These are phyloP conservation scores for Diadumene lineata DNA, from an alignment of 92 coral and sea anemone genomes.

Conservation along the genomic window DNA sequence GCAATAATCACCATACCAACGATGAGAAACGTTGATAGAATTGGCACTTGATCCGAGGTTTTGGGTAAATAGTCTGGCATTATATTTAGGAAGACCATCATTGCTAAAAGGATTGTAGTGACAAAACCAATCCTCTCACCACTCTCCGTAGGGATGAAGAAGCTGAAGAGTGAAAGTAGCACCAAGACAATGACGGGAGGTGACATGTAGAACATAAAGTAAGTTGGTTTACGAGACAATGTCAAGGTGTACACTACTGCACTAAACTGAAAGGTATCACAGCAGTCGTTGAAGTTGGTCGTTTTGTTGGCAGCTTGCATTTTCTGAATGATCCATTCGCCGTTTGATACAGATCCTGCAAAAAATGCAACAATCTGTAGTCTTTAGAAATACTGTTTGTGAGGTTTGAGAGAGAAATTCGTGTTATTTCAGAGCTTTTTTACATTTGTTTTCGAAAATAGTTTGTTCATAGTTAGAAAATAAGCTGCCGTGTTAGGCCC, in stretches of 20 bases:
- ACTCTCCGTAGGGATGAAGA: slow-evolving; percentile 66
- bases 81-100: slow-evolving; percentile 70
- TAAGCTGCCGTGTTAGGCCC: no score
- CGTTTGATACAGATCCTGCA: slow-evolving; percentile 45
- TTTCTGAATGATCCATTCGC: slow-evolving; percentile 50
- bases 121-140: slow-evolving; percentile 79
- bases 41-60: slow-evolving; percentile 57
- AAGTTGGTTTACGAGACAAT: slow-evolving; percentile 52
- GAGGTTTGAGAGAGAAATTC: no score
- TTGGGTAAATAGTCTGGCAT: slow-evolving; percentile 60
- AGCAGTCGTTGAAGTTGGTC: slow-evolving; percentile 46
- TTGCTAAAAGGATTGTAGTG: slow-evolving; percentile 66
- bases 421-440: neutral
- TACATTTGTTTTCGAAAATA: neutral
- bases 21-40: slow-evolving; percentile 37
- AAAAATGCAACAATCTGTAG: no score
- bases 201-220: slow-evolving; percentile 47
- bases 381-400: no score
- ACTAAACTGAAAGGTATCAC: slow-evolving; percentile 34
- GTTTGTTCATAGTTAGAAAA: no score
- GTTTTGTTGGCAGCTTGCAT: slow-evolving; percentile 12
- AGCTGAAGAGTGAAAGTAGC: slow-evolving; percentile 48
- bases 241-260: slow-evolving; percentile 31
- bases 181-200: slow-evolving; percentile 51
- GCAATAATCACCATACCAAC: slow-evolving; percentile 46